Evolutionary conservation across 2,797 vertebrate species (phyloP), one percentile per base, ranked within the genome.

Genomic region (Loris lydekkerianus): DNA sequence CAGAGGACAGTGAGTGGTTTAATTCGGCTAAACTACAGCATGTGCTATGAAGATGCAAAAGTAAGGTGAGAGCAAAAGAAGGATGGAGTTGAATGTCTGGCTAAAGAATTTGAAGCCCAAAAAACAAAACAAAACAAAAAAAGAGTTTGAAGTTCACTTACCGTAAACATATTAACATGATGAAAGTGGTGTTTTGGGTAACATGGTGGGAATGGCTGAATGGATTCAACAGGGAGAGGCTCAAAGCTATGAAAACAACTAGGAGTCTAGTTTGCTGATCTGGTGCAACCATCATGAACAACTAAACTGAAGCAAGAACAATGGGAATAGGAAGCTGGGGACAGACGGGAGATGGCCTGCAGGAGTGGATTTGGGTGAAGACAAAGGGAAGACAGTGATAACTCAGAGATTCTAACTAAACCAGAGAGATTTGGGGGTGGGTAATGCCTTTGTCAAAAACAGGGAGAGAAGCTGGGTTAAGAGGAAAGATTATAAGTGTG

Each of bases 231-330:
- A 84, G n/a, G 37, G 15, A 43, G 56, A 67, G 34, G 10, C 31
- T 67, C 49, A 72, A 84, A 91, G n/a, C 65, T 90, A 11, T 61
- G 85, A 75, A 61, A 78, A 77, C 56, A 93, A 86, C 76, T 70
- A 88, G n/a, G 31, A 94, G 23, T 80, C 40, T 49, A 5, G 82
- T 72, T 49, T 56, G 72, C 63, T 23, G 18, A 10, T 63, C 73
- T 88, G n/a, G 15, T 70, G 43, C 53, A 83, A 18, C 46, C 75
- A 27, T 7, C 10, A 81, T n/a, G 37, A 92, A 75, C 10, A 72
- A n/a, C 27, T 73, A 46, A 76, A 69, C 58, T 75, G 58, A 88
- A 90, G 86, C 40, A 46, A 21, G 14, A 77, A 46, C 9, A 13
- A 17, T 40, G 77, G 34, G 20, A 69, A 69, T 72, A 58, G 67